A percentile compares a stretch with the other conserved stretches of the same genome.
phyloP scores from a whole-genome alignment of 2,797 vertebrate species.

The Mormyrus hasselquistii region DNA sequence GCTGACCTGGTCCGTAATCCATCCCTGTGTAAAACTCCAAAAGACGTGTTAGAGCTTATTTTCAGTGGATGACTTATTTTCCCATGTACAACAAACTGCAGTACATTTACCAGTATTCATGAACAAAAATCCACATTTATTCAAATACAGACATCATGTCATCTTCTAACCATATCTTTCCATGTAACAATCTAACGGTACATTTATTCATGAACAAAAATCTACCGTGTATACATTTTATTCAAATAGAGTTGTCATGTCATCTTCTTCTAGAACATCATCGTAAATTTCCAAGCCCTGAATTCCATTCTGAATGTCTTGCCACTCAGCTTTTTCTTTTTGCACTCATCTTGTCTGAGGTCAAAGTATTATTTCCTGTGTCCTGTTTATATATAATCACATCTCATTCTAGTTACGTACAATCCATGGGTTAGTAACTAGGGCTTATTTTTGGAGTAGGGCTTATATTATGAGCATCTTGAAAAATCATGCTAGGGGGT shows the following conservation, averaged over 20 bases:
- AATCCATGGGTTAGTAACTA: neutral
- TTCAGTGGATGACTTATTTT: neutral
- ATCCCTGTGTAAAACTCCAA: neutral
- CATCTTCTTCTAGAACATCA: neutral
- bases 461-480: neutral
- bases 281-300: neutral
- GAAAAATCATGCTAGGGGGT: neutral
- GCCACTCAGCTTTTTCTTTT: neutral
- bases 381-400: neutral
- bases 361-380: neutral
- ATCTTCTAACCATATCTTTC: neutral
- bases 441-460: neutral
- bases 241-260: neutral
- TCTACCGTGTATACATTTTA: neutral
- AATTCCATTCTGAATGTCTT: neutral
- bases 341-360: neutral
- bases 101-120: neutral
- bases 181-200: neutral
- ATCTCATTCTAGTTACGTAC: neutral
- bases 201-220: neutral
- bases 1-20: no score
- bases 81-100: neutral
- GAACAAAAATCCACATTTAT: neutral
- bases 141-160: neutral
- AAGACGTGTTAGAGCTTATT: neutral